These are phyloP conservation scores for Carduelis carduelis DNA, from an alignment of 2,797 vertebrate species.

Conservation along the genomic window DNA sequence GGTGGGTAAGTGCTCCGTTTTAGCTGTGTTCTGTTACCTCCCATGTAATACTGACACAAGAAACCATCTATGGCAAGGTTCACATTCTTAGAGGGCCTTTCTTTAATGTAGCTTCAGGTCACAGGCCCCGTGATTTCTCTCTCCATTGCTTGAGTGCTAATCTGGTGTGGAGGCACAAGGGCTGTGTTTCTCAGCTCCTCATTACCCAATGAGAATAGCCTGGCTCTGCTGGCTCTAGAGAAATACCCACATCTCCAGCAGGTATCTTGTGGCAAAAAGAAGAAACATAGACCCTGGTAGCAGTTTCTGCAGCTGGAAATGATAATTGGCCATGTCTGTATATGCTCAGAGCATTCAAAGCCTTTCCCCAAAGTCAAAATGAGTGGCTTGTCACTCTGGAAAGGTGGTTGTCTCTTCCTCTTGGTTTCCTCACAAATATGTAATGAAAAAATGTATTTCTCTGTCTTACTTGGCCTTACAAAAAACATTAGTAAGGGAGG, in stretches of 20 bases:
- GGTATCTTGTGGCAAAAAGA: neutral
- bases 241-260: neutral
- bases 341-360: neutral
- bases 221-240: neutral
- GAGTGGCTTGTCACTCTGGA: neutral
- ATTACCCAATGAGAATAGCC: neutral
- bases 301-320: neutral
- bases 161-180: rapidly evolving
- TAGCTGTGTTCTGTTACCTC: neutral
- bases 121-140: neutral
- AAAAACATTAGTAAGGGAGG: neutral
- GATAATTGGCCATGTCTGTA: neutral
- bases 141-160: neutral
- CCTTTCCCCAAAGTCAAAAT: neutral
- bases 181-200: neutral
- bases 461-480: neutral
- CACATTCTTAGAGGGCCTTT: neutral
- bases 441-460: neutral
- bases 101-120: neutral
- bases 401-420: neutral
- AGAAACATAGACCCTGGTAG: neutral
- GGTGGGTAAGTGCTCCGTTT: neutral
- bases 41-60: neutral
- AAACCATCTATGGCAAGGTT: rapidly evolving
- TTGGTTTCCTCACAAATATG: neutral